Evolutionary conservation across 2,113 vertebrate species (phyloP).

Genomic region (Gadus chalcogrammus): DNA sequence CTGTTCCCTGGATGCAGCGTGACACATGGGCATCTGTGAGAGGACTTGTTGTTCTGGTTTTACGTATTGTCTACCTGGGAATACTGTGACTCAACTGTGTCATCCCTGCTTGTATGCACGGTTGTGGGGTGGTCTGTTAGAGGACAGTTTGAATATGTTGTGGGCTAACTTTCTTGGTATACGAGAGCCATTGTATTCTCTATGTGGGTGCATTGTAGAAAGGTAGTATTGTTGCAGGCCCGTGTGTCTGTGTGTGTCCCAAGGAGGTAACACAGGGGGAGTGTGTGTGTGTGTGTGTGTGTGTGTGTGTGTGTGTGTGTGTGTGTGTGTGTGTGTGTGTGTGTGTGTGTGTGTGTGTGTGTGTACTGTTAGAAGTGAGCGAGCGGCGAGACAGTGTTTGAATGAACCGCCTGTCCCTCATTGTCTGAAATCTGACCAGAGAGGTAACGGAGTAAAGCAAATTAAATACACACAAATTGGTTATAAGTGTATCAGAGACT

Average conservation of each 20-base stretch:
- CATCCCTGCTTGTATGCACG: too few relatives aligned
- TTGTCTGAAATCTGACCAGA: conserved; percentile 70
- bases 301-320: not conserved
- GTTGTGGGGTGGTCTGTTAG: too few relatives aligned
- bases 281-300: not conserved
- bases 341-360: not conserved
- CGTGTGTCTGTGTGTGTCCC: not conserved
- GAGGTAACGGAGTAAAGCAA: conserved; percentile 19
- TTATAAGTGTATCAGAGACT: too few relatives aligned
- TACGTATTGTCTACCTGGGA: too few relatives aligned
- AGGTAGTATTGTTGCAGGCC: not conserved
- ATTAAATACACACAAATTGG: not conserved
- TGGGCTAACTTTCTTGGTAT: conserved; percentile 15
- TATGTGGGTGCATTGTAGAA: too few relatives aligned
- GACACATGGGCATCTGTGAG: too few relatives aligned
- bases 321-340: not conserved
- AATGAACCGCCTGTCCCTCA: conserved; percentile 89
- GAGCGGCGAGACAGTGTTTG: conserved; percentile 83
- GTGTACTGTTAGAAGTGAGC: not conserved
- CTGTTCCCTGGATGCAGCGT: conserved; percentile 10
- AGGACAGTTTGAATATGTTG: conserved; percentile 5
- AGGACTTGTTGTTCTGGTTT: too few relatives aligned
- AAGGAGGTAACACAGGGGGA: too few relatives aligned
- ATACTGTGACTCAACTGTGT: too few relatives aligned
- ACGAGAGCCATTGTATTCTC: too few relatives aligned